Base-by-base conservation (phyloP, 1,140 invertebrate genomes). In the Drosophila bifasciata region DNA sequence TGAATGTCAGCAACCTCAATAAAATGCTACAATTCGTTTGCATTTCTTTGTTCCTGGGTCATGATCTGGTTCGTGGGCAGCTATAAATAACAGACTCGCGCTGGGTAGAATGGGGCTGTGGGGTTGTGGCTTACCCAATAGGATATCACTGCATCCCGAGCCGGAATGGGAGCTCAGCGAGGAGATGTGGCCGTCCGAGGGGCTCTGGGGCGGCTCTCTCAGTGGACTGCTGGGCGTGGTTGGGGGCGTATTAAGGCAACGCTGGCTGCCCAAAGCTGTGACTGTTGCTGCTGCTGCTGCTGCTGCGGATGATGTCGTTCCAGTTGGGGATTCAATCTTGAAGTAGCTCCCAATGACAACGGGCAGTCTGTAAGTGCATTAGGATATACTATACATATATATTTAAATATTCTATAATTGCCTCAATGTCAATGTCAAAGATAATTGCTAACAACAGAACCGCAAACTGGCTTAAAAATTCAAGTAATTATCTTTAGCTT, bases 1-100 rank as follows among this genome's bases (percentile, higher is more conserved):
- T 69, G 80, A 84, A 71, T 90, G 89, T 85, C 80, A 83, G 78
- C 77, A 79, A 86, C 80, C 89, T 89, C 84, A 90, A 90, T 90
- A 89, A 90, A 90, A 90, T 89, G 80, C 78, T 67, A 78, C 73
- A 61, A 72, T 76, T 85, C 72, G 64, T 41, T 46, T 25, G 21
- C 60, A 45, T 59, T 50, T 43, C 36, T 70, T 60, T 16, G 39
- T 90, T 72, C 83, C 79, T 86, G 84, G 89, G 89, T 79, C 83
- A 89, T 90, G 89, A 90, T 90, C 83, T 80, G 66, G 76, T 88
- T 68, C 67, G 56, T 73, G 52, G 62, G 53, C 61, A 74, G 52
- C 68, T 85, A 86, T 86, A 85, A 81, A 85, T 79, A 85, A 74
- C 60, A 68, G 16, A 7, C 8, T 36, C 32, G 32, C 25, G n/a